phyloP scores from a whole-genome alignment of 2,888 invertebrate species.

The Tenthredo distinguenda region DNA sequence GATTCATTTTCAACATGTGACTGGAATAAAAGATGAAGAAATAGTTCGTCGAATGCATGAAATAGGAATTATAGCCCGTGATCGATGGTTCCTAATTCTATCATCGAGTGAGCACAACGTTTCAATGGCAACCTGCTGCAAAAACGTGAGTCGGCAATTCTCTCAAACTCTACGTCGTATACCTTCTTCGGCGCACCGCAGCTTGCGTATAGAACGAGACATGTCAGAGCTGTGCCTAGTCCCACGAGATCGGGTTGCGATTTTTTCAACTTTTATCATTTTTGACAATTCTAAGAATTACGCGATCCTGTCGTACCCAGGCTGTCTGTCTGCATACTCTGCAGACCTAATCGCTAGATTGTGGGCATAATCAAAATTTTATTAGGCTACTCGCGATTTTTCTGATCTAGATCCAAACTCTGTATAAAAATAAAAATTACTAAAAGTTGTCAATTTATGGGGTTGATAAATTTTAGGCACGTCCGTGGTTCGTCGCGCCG shows the following conservation, averaged over 20 bases:
- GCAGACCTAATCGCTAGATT: no score
- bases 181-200: background rate
- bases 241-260: background rate
- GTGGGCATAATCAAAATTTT: no score
- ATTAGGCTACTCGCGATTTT: no score
- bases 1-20: background rate
- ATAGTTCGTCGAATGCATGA: background rate
- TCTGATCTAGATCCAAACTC: background rate
- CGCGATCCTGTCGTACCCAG: background rate
- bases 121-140: background rate
- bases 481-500: background rate
- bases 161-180: background rate
- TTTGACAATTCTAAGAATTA: background rate
- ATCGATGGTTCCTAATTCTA: background rate
- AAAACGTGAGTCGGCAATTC: background rate
- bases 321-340: background rate
- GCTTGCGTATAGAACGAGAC: background rate
- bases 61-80: background rate
- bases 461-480: background rate
- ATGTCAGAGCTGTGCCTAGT: constrained; percentile 12
- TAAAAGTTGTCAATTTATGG: background rate
- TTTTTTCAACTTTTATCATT: background rate
- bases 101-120: background rate
- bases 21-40: background rate
- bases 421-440: background rate